Evolutionary conservation across 2,113 vertebrate genomes (phyloP).

Genomic region (Terrapene triunguis): DNA sequence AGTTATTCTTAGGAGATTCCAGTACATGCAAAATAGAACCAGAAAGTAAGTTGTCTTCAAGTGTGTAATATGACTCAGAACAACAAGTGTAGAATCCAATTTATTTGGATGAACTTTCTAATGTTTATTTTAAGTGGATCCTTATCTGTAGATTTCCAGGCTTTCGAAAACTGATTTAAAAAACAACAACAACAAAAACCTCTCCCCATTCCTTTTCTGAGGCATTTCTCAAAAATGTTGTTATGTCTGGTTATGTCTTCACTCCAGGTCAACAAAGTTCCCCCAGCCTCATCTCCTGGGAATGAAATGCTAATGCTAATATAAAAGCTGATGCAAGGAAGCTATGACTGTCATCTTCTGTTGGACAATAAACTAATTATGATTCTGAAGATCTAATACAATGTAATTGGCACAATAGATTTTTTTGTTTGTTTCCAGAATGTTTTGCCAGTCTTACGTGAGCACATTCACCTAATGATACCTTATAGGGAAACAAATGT

Average conservation of each 20-base stretch:
- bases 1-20: not conserved
- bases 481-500: not conserved
- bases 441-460: not conserved
- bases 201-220: not conserved
- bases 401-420: not conserved
- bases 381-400: not conserved
- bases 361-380: not conserved
- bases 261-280: not conserved
- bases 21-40: not conserved
- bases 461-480: not conserved
- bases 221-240: not conserved
- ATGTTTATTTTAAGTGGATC: not conserved
- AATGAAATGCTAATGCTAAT: not conserved
- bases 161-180: not conserved
- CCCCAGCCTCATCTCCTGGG: not conserved
- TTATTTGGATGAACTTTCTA: not conserved
- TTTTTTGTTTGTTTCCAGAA: not conserved
- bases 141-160: not conserved
- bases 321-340: not conserved
- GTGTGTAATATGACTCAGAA: not conserved
- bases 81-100: not conserved
- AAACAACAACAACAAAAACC: not conserved
- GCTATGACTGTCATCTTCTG: not conserved
- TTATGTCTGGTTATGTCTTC: not conserved
- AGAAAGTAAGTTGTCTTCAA: rapidly evolving